These are phyloP conservation scores for Pantherophis guttatus DNA, from an alignment of 2,113 vertebrate species.

Conservation along the genomic window DNA sequence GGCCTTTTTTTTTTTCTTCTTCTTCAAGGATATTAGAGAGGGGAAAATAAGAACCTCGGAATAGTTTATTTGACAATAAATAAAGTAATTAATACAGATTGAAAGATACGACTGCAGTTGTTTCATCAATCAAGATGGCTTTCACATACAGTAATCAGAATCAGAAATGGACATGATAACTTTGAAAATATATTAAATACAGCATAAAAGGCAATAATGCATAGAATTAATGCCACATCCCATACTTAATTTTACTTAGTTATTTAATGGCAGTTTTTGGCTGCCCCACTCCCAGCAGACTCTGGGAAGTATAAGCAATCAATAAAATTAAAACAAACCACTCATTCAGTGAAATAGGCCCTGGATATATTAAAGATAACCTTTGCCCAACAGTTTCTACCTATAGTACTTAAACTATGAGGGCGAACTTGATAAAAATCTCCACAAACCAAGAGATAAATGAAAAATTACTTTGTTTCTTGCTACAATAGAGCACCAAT, in stretches of 20 bases:
- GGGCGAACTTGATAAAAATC: neutral
- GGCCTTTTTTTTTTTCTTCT: too few species aligned
- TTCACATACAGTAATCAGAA: neutral
- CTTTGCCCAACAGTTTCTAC: neutral
- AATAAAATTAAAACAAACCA: neutral
- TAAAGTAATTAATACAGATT: neutral
- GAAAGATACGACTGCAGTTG: neutral
- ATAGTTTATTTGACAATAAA: neutral
- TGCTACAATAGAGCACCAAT: neutral
- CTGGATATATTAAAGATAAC: neutral
- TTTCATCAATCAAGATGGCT: neutral
- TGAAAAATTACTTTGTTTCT: neutral
- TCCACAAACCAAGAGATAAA: neutral
- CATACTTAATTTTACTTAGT: neutral
- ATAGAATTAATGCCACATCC: neutral
- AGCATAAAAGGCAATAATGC: neutral
- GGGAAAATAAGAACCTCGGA: neutral
- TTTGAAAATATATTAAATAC: neutral
- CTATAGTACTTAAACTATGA: neutral
- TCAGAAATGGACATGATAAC: neutral
- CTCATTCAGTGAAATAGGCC: neutral
- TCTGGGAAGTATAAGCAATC: neutral
- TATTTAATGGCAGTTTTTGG: neutral
- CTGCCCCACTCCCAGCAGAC: neutral
- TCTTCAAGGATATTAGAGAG: neutral